Evolutionary conservation across 2,113 vertebrate genomes (phyloP).

Genomic region (Setophaga petechia): DNA sequence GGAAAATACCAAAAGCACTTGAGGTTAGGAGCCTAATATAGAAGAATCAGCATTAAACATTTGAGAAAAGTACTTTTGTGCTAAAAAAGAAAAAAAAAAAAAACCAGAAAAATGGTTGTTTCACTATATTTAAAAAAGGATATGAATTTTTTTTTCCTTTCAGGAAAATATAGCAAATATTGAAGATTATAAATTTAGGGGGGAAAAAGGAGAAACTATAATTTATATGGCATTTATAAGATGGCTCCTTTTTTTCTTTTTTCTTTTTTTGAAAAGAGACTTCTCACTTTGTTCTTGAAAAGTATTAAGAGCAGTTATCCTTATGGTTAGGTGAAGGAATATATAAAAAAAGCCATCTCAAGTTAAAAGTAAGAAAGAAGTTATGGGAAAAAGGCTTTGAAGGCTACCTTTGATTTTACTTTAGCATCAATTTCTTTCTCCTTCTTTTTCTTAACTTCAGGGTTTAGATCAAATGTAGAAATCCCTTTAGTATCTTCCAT

Average conservation of each 20-base stretch:
- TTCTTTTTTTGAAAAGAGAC: not conserved
- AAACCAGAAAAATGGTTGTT: rapidly evolving
- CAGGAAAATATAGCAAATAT: not conserved
- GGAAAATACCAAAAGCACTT: not conserved
- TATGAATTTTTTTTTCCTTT: not conserved
- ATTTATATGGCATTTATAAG: not conserved
- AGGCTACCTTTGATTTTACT: not conserved
- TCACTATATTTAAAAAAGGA: not conserved
- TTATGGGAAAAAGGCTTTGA: not conserved
- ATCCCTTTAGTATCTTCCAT: not conserved
- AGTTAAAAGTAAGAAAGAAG: not conserved
- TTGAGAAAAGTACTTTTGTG: not conserved
- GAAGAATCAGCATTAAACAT: not conserved
- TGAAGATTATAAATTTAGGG: not conserved
- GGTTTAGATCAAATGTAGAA: not conserved
- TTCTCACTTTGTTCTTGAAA: not conserved
- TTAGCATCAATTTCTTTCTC: not conserved
- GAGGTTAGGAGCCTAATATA: not conserved
- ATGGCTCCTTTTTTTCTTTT: not conserved
- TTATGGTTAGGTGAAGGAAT: not conserved
- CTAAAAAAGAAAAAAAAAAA: not conserved
- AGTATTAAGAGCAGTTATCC: not conserved
- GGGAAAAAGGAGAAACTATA: not conserved
- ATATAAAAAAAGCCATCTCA: not conserved
- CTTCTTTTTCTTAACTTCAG: not conserved